Evolutionary conservation across 2,113 vertebrate species (phyloP).

Genomic region (Fregetta grallaria): DNA sequence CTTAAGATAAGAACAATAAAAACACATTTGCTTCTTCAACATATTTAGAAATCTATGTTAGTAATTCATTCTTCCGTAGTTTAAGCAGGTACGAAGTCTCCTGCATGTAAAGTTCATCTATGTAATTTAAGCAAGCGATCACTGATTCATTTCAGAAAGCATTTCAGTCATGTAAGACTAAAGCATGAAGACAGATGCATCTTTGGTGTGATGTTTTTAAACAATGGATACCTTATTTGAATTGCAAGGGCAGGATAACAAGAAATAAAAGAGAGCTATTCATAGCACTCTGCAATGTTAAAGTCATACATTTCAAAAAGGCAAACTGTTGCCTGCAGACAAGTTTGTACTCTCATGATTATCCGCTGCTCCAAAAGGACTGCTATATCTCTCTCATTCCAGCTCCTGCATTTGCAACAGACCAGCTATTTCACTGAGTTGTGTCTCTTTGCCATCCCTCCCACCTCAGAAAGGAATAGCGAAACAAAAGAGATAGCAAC

Average conservation of each 20-base stretch:
- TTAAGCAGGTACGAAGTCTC: neutral
- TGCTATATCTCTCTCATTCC: neutral
- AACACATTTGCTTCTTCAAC: neutral
- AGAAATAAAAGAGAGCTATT: conserved; percentile 33
- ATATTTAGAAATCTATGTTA: neutral
- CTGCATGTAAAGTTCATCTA: neutral
- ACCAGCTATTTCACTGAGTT: neutral
- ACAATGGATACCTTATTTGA: conserved; percentile 41
- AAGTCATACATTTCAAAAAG: neutral
- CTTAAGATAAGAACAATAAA: neutral
- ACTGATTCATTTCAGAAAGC: neutral
- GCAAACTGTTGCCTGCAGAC: conserved; percentile 32
- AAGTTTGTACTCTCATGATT: neutral
- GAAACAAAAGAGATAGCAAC: neutral
- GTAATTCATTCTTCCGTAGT: neutral
- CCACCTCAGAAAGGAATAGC: neutral
- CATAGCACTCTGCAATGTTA: neutral
- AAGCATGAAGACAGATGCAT: conserved; percentile 17
- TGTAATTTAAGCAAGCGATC: neutral
- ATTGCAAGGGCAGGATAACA: conserved; percentile 3
- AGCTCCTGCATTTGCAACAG: neutral
- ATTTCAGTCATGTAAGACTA: conserved; percentile 26
- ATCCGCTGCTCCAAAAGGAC: neutral
- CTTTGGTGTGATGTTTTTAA: neutral
- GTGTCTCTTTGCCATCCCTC: neutral